Percentiles rank a stretch among this genome's conserved stretches.
These are phyloP conservation scores for Propithecus coquereli DNA, from an alignment of 2,113 vertebrate genomes.

Conservation along the genomic window DNA sequence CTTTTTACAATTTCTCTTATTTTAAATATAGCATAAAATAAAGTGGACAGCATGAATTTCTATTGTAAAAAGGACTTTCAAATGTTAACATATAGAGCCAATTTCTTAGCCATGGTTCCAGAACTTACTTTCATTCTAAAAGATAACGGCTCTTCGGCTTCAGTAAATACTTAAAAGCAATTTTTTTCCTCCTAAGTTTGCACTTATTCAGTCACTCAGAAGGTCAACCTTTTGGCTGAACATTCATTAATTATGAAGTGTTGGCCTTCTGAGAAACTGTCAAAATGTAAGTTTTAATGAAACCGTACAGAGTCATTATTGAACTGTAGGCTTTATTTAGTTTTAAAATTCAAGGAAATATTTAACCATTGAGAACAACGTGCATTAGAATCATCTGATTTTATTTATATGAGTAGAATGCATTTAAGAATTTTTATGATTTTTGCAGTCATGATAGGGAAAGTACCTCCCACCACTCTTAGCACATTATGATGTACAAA, in stretches of 20 bases:
- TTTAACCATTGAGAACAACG: slow-evolving; percentile 37
- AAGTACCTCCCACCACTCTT: not conserved
- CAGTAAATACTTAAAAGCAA: slow-evolving; percentile 61
- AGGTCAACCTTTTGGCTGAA: slow-evolving; percentile 15
- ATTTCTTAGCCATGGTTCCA: slow-evolving; percentile 63
- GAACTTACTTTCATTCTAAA: slow-evolving; percentile 65
- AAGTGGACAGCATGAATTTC: slow-evolving; percentile 46
- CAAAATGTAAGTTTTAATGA: slow-evolving; percentile 60
- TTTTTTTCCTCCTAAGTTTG: slow-evolving; percentile 52
- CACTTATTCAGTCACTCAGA: slow-evolving; percentile 34
- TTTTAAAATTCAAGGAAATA: slow-evolving; percentile 38
- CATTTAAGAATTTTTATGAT: not conserved
- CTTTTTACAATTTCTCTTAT: slow-evolving; percentile 45
- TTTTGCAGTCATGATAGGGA: not conserved
- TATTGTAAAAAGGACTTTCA: slow-evolving; percentile 39
- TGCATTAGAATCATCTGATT: not conserved
- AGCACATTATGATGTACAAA: not conserved
- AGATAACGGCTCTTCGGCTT: slow-evolving; percentile 59
- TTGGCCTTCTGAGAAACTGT: slow-evolving; percentile 59
- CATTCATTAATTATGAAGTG: slow-evolving; percentile 56
- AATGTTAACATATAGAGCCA: slow-evolving; percentile 56
- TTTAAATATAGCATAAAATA: slow-evolving; percentile 65
- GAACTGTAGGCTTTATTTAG: slow-evolving; percentile 16
- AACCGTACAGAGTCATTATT: slow-evolving; percentile 10
- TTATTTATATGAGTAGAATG: not conserved